phyloP scores from a whole-genome alignment of 2,113 vertebrate species.

The Atlantisia rogersi region DNA sequence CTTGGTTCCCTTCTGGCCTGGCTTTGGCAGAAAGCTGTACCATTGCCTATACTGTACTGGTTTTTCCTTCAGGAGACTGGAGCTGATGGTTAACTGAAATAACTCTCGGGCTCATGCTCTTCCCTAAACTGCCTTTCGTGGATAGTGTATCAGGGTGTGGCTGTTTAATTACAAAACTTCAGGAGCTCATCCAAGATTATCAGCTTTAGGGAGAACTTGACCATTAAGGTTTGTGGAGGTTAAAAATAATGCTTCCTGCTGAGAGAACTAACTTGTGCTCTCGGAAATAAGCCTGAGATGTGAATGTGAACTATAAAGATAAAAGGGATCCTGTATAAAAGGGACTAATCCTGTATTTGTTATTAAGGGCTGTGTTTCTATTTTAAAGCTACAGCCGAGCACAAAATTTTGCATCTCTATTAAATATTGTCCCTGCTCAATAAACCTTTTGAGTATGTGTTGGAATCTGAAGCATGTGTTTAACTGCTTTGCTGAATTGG shows the following conservation, averaged over 20 bases:
- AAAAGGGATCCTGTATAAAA: not conserved
- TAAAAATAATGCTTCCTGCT: not conserved
- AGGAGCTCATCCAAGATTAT: not conserved
- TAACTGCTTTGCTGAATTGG: constrained; percentile 47
- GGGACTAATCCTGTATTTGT: not conserved
- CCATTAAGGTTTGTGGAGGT: not conserved
- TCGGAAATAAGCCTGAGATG: not conserved
- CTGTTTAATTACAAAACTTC: not conserved
- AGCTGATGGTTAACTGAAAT: not conserved
- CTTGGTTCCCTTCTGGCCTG: not conserved
- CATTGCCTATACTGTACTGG: not conserved
- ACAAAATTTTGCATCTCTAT: not conserved
- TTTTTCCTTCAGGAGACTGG: not conserved
- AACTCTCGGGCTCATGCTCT: not conserved
- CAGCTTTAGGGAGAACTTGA: not conserved
- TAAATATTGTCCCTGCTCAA: constrained; percentile 10
- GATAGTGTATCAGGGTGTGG: not conserved
- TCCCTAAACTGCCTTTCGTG: not conserved
- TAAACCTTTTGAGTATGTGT: constrained; percentile 54
- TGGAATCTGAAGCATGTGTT: constrained; percentile 53
- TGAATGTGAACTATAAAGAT: not conserved
- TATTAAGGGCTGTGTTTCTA: not conserved
- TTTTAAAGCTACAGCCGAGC: not conserved
- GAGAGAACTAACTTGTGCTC: not conserved
- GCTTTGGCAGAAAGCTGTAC: accelerated